phyloP scores from a whole-genome alignment of 2,888 invertebrate genomes.

The Galeruca laticollis region DNA sequence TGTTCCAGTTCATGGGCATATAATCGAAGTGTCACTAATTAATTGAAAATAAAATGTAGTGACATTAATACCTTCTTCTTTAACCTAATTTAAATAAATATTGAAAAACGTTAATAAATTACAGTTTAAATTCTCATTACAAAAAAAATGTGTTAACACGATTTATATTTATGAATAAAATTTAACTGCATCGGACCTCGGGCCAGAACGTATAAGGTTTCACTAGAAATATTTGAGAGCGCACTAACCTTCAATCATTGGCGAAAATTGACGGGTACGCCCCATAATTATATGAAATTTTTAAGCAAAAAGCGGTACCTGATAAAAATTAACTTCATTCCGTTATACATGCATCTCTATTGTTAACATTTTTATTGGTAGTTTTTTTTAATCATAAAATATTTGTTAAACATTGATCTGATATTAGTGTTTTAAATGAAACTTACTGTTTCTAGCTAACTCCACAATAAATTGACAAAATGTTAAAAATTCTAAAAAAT shows the following conservation, averaged over 20 bases:
- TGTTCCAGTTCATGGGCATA: no score
- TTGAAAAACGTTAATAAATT: neutral
- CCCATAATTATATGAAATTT: conserved; percentile 13
- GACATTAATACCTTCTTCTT: no score
- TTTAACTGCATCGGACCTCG: neutral
- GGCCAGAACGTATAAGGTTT: neutral
- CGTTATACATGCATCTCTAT: neutral
- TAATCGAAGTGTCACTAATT: no score
- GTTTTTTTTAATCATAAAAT: no score
- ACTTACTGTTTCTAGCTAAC: no score
- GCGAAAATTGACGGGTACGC: conserved; percentile 9
- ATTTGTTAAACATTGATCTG: no score
- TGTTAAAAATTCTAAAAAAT: no score
- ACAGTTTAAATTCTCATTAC: neutral
- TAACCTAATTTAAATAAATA: no score
- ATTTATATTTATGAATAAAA: neutral
- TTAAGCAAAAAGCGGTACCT: conserved; percentile 1
- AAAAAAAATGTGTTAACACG: neutral
- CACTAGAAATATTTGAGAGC: neutral
- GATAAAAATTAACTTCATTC: conserved; percentile 4
- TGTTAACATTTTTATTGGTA: neutral
- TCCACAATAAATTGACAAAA: no score
- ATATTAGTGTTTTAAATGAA: no score
- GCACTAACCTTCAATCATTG: conserved; percentile 11
- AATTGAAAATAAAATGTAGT: no score